Percentiles rank a stretch among this genome's conserved stretches.
Evolutionary conservation across 2,113 vertebrate species (phyloP).

Genomic region (Macroglossus sobrinus): DNA sequence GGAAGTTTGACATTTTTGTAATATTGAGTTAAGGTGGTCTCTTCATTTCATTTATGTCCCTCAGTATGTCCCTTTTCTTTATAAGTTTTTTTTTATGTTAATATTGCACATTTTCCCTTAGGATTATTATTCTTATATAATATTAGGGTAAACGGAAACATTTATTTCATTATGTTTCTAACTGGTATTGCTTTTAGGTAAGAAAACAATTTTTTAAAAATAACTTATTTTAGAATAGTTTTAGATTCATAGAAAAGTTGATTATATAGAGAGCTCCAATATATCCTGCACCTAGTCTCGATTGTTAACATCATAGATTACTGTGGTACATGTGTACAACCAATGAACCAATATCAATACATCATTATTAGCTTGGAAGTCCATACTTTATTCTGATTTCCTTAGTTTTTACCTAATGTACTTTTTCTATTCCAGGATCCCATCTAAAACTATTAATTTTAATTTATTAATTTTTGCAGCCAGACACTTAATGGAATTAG

Average conservation of each 20-base stretch:
- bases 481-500: not conserved
- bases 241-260: not conserved
- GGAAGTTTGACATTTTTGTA: not conserved
- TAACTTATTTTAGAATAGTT: not conserved
- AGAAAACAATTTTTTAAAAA: not conserved
- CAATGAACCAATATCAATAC: not conserved
- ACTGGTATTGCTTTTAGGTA: not conserved
- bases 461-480: conserved; percentile 3
- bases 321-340: not conserved
- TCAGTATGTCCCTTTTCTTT: not conserved
- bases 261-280: not conserved
- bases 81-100: not conserved
- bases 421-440: not conserved
- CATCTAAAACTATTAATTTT: not conserved
- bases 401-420: not conserved
- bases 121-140: not conserved
- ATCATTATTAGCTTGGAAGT: not conserved
- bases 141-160: not conserved
- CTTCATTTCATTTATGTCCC: not conserved
- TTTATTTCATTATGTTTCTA: not conserved
- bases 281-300: not conserved
- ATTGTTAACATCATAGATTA: not conserved
- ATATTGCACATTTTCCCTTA: not conserved
- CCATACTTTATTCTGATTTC: not conserved
- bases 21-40: not conserved